Evolutionary conservation across 2,888 invertebrate species (phyloP), one percentile per base, ranked within the genome.

Genomic region (Idaea biselata): DNA sequence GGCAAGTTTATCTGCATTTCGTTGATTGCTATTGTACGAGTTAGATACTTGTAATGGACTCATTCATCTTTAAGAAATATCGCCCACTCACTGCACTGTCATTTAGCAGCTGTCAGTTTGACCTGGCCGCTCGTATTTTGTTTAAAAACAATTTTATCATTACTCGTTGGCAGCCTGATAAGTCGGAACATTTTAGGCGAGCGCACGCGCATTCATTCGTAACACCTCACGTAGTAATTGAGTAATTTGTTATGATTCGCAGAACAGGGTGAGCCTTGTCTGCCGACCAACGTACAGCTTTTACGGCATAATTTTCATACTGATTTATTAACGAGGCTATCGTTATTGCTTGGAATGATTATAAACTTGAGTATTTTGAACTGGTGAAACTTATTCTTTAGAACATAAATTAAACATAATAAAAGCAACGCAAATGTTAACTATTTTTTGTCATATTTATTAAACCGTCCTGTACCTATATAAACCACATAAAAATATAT

Each of bases 11-110:
- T 73, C 67, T 65, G 64, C 64, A 69, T 72, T 73, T 71, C 60
- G 61, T 67, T 73, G 25, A 18, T 58, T 68, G 61, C 67, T 73
- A 72, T 69, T 71, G 67, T 65, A 67, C 65, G 64, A 60, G 62
- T 64, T 71, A 68, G 72, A 69, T 71, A 61, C 68, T 67, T 72
- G 69, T 78, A 79, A 82, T 79, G 75, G 76, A 76, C 73, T 73
- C 75, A 81, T 82, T 78, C 75, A 75, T 85, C 80, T 77, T 63
- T 62, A 63, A 64, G 73, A 71, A 77, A 65, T 66, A 70, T 76
- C 84, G 76, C 83, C 83, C 82, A 84, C 83, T 75, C 73, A 55
- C 61, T 72, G 67, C 68, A 76, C 73, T 72, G 69, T 77, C 77
- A 78, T 80, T 81, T 80, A 78, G 73, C 68, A 78, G 75, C 76